Conservation (phyloP, 2,113 vertebrate genomes). For the Notothenia coriiceps region DNA sequence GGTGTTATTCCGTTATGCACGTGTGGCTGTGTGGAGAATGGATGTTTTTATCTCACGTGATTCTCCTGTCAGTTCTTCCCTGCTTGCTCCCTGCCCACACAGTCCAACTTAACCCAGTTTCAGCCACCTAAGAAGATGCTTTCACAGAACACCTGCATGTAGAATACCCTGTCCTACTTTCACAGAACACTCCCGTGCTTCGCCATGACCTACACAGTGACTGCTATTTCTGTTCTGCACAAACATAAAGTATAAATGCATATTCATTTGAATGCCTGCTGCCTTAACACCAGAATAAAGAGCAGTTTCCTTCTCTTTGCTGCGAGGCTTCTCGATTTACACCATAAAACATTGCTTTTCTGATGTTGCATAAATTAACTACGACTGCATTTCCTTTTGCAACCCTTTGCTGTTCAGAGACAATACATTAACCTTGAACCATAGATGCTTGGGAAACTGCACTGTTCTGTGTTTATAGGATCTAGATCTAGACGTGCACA, state of each 20-base stretch:
- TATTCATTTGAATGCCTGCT: neutral
- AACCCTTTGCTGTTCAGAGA: no score
- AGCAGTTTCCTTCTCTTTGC: no score
- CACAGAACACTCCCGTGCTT: conserved; percentile 1
- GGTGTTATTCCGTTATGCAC: conserved; percentile 29
- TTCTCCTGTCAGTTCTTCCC: conserved; percentile 5
- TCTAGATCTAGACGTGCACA: neutral
- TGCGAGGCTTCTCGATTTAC: no score
- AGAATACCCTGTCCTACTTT: conserved; percentile 40
- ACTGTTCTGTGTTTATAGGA: neutral
- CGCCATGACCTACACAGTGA: conserved; percentile 5
- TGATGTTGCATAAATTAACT: no score
- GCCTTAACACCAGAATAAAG: no score
- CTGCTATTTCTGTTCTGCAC: conserved; percentile 30
- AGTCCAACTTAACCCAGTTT: conserved; percentile 33
- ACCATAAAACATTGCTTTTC: no score
- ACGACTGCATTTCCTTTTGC: no score
- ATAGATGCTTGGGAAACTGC: neutral
- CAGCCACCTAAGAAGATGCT: conserved; percentile 14
- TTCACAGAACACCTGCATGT: conserved; percentile 26
- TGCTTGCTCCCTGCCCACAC: neutral
- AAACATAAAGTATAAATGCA: conserved; percentile 3
- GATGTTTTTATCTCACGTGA: conserved; percentile 5
- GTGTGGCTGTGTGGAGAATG: conserved; percentile 18
- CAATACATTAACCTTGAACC: no score